Base-by-base conservation (phyloP, 1,140 invertebrate genomes). In the Pemphigus obesinymphae region DNA sequence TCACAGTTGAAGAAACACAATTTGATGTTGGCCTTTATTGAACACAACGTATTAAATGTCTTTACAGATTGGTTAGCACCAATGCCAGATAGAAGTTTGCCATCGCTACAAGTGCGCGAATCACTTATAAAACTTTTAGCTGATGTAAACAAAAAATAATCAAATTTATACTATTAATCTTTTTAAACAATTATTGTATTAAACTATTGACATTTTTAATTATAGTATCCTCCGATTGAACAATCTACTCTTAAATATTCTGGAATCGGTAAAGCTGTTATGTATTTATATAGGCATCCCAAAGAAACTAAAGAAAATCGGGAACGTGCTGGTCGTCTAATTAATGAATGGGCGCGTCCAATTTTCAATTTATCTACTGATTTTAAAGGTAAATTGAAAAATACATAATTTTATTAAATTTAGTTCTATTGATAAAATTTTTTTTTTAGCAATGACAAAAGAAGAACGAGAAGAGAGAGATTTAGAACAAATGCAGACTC, bases 241-340 rank as follows among this genome's bases (percentile, higher is more conserved):
- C 94, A 96, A 85, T 92, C 92, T 37, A 92, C 94, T 68, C 88
- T 99, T 63, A 99, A 98, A 87, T 93, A 95, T 84, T 97, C 96
- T 58, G 96, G 97, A 58, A 96, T 98, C 85, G 95, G 97, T 40
- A 97, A 99, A 88, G 98, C 98, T 83, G 96, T 99, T 0, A 99
- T 99, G 98, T 99, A 99, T 89, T 89, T 99, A 17, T 99, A 97
- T 87, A 99, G 99, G 87, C 97, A 99, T 89, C 97, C 98, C 0
- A 96, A 95, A 88, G 98, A 99, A 90, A 95, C 94, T 0, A 97
- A 97, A 88, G 90, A 93, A 73, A 99, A 99, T 88, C 94, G 94
- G 86, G 93, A 95, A 85, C 90, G 92, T 68, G 96, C 96, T 83
- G 95, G 95, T 31, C 93, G 93, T 86, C 90, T 99, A 73, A 99